phyloP scores from a whole-genome alignment of 2,797 vertebrate genomes.

The Sebastes variabilis region DNA sequence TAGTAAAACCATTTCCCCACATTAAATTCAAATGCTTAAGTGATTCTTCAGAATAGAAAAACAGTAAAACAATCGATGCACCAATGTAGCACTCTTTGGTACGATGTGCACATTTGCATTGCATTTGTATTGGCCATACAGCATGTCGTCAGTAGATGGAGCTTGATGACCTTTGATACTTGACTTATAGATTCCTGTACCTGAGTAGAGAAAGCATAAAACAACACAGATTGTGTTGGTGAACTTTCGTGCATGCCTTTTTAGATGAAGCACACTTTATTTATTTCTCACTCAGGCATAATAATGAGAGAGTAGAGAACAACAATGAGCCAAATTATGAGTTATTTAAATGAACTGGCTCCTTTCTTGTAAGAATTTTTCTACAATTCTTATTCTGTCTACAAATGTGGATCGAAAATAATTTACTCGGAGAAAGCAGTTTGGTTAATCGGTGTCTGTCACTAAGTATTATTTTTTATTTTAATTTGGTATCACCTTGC shows the following conservation, averaged over 20 bases:
- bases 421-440: not conserved
- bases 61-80: not conserved
- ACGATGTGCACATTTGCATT: not conserved
- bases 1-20: not conserved
- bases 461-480: not conserved
- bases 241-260: not conserved
- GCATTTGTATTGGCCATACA: not conserved
- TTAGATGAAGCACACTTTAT: not conserved
- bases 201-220: not conserved
- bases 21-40: not conserved
- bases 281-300: not conserved
- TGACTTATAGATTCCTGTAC: not conserved
- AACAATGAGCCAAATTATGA: not conserved
- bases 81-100: not conserved
- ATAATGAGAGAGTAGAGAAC: not conserved
- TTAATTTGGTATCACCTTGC: constrained; percentile 22
- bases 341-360: not conserved
- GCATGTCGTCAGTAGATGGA: constrained; percentile 38
- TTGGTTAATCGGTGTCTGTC: not conserved
- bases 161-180: constrained; percentile 35
- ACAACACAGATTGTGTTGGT: not conserved
- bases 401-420: not conserved
- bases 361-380: not conserved
- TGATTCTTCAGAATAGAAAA: not conserved
- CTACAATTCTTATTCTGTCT: not conserved